Base-by-base conservation (phyloP, 2,888 invertebrate species). In the Junonia oenone region DNA sequence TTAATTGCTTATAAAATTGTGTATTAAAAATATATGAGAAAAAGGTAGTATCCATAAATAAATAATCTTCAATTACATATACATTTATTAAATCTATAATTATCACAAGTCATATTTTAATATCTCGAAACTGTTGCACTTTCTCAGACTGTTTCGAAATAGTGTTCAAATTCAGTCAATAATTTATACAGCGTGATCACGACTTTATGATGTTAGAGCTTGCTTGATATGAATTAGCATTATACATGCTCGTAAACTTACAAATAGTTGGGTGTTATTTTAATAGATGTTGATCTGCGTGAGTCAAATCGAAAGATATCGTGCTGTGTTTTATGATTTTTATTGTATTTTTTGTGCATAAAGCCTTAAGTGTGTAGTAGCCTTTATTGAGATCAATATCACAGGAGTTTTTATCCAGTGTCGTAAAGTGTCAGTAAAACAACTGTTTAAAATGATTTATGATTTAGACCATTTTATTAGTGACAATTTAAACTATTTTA, bases 251-350 rank as follows among this genome's bases (percentile, higher is more conserved):
- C 22, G 52, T 19, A 37, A n/a, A 40, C 5, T 19, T 40, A 40
- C 38, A 40, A 40, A 40, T 40, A 19, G 11, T 45, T 45, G 37
- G 15, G 46, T 52, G 27, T 52, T 45, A 45, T 52, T 45, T 52
- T 52, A 46, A 52, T 45, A 37, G 13, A 15, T 31, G 46, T 52
- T 37, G n/a, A 33, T 47, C n/a, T 47, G 33, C 17, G 19, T 22
- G 4, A 19, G 14, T 19, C n/a, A 48, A 48, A n/a, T 47, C 6
- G 31, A 19, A 19, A 22, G 3, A 22, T n/a, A 45, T 27, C 9
- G 15, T 4, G 14, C 14, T 2, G 11, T 6, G 0, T 45, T 45
- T 27, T 13, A 13, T 14, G 8, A 6, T 13, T 13, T 45, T 13
- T 14, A 27, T 6, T 13, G 9, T 15, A 22, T 22, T 3, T 33